Base-by-base conservation (phyloP, 37 sponge, comb jelly and placozoan species). In the Mnemiopsis leidyi region DNA sequence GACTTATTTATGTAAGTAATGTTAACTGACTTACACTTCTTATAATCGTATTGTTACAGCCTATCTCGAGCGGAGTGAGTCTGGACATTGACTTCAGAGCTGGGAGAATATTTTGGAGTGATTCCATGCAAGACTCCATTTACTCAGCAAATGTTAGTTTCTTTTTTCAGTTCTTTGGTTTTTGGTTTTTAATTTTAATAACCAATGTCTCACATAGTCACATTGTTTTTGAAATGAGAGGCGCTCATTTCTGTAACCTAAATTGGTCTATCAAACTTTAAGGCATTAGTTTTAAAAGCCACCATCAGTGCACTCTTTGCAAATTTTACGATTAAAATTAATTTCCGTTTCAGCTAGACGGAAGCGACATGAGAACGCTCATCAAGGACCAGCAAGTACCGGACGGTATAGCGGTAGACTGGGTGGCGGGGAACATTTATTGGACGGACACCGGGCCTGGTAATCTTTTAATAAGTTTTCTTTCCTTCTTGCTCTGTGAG, bases 391-490 rank as follows among this genome's bases (percentile, higher is more conserved):
- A 34, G 1, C 32, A 77, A 7, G 79, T 77, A 34, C 79, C 79
- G 16, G 79, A 77, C 48, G 90, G 90, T 23, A 85, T 85, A 36
- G 90, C 90, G 3, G 61, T 85, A 9, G 90, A 85, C 23, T 85
- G 90, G 90, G 32, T 85, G 29, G 26, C 35, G 2, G 29, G 61
- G 48, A 85, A 85, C 23, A 38, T 85, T 61, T 85, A 85, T 29
- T 85, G 90, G 90, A 33, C 35, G 16, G 90, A 85, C 90, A 85
- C 61, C 28, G 90, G 61, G 0, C 61, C 90, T 34, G 79, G 79
- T 77, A 77, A 71, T 23, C n/a, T 71, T 23, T 25, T 13, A 48
- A 48, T 48, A 48, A 48, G 5, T 18, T 48, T 48, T 18, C 61
- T 48, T n/a, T n/a, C n/a, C n/a, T n/a, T n/a, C n/a, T n/a, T n/a